phyloP scores from a whole-genome alignment of 23 tunicate species.

The Phallusia fumigata region DNA sequence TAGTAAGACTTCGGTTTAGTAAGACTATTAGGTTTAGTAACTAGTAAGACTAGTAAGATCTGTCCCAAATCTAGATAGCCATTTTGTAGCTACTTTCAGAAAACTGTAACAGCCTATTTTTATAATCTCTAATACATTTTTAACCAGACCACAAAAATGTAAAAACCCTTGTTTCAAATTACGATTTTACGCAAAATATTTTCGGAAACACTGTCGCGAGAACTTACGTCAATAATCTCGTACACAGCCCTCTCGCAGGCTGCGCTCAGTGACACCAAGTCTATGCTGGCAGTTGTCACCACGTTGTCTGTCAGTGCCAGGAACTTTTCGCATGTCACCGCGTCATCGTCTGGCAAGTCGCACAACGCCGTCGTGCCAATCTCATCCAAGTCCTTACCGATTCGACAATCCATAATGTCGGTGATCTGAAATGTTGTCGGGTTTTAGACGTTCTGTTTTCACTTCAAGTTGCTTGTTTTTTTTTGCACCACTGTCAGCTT shows the following conservation, averaged over 20 bases:
- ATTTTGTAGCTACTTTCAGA: too few species aligned
- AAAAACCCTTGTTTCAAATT: too few species aligned
- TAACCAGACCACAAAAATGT: too few species aligned
- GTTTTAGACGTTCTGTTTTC: background rate
- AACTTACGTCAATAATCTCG: slow-evolving; percentile 80
- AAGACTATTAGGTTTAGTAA: too few species aligned
- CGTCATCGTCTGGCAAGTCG: slow-evolving; percentile 87
- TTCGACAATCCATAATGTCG: slow-evolving; percentile 96
- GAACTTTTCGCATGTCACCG: slow-evolving; percentile 86
- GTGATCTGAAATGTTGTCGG: slow-evolving; percentile 49
- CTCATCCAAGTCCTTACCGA: slow-evolving; percentile 81
- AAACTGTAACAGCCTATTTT: too few species aligned
- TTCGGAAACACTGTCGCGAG: background rate
- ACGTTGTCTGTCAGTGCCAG: slow-evolving; percentile 64
- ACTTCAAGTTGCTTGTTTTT: too few species aligned
- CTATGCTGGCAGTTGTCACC: slow-evolving; percentile 40
- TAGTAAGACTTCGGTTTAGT: too few species aligned
- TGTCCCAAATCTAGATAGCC: too few species aligned
- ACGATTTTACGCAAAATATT: too few species aligned
- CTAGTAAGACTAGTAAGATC: too few species aligned
- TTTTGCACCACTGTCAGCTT: too few species aligned
- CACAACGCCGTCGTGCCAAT: slow-evolving; percentile 86
- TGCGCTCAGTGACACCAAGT: slow-evolving; percentile 67
- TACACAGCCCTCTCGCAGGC: slow-evolving; percentile 83
- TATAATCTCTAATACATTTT: too few species aligned